These are phyloP conservation scores for Drosophila multiciliata DNA, from an alignment of 2,888 invertebrate species.

Conservation along the genomic window DNA sequence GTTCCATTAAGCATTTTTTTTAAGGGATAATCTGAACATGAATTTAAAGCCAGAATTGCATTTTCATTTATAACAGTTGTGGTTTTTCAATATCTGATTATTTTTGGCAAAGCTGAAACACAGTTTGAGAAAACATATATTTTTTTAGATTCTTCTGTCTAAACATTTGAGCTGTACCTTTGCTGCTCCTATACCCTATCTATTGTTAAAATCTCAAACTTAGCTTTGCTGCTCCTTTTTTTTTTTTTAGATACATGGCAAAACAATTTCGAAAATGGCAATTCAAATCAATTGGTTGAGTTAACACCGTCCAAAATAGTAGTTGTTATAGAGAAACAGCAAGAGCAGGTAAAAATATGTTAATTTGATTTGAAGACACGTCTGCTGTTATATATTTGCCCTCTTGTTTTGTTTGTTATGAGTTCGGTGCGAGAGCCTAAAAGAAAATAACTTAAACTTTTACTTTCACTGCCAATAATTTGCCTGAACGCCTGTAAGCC, in stretches of 20 bases:
- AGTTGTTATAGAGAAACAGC: constrained; percentile 20
- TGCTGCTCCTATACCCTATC: neutral
- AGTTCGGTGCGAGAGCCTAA: constrained; percentile 68
- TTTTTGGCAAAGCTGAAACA: neutral
- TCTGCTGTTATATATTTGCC: constrained; percentile 16
- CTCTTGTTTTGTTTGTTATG: constrained; percentile 20
- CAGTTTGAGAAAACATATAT: neutral
- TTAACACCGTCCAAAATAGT: constrained; percentile 39
- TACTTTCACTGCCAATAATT: constrained; percentile 84
- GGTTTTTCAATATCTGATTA: neutral
- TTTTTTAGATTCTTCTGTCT: neutral
- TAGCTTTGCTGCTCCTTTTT: constrained; percentile 3
- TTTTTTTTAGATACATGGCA: constrained; percentile 8
- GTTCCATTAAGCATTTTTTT: neutral
- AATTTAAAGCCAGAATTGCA: neutral
- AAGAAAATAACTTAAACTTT: constrained; percentile 74
- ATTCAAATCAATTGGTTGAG: constrained; percentile 52
- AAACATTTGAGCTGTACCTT: too few relatives aligned
- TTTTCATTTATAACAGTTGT: neutral
- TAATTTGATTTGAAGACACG: constrained; percentile 49
- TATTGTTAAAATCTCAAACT: neutral
- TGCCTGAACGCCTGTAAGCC: constrained; percentile 47
- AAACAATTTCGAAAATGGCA: constrained; percentile 34
- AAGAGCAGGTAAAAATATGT: constrained; percentile 37
- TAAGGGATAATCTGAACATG: too few relatives aligned